A percentile compares a stretch with the other conserved stretches of the same genome.
Conservation (phyloP, 2,113 vertebrate species). For the Entelurus aequoreus region DNA sequence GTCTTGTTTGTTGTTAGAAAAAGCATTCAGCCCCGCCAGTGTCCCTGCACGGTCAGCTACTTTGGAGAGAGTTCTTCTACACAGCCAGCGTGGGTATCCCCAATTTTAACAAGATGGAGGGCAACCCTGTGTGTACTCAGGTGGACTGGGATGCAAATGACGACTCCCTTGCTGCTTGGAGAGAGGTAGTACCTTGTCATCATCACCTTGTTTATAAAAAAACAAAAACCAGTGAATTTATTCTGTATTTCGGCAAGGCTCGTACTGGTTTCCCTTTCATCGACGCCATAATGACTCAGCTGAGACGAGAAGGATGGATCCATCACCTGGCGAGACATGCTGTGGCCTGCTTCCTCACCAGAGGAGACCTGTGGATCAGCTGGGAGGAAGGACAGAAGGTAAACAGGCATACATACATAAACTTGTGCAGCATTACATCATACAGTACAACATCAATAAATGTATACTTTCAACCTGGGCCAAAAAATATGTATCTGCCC, state of each 20-base stretch:
- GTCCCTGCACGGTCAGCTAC: conserved; percentile 73
- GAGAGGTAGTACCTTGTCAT: conserved; percentile 59
- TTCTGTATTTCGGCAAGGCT: conserved; percentile 40
- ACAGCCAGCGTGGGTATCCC: conserved; percentile 60
- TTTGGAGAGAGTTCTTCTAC: conserved; percentile 79
- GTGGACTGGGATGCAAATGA: conserved; percentile 66
- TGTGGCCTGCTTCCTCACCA: conserved; percentile 70
- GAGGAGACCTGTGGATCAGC: conserved; percentile 69
- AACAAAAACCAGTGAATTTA: neutral
- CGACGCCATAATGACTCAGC: conserved; percentile 72
- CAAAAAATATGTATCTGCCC: too few species aligned
- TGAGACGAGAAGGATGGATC: conserved; percentile 70
- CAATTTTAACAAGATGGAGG: conserved; percentile 70
- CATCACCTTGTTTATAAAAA: neutral
- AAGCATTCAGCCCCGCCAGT: conserved; percentile 72
- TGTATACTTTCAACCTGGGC: too few species aligned
- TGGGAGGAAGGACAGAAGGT: conserved; percentile 75
- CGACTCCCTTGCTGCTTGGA: conserved; percentile 61
- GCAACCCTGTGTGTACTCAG: conserved; percentile 64
- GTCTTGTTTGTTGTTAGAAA: conserved; percentile 42
- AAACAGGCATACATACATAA: neutral
- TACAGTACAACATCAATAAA: too few species aligned
- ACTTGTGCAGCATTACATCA: too few species aligned
- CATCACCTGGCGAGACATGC: conserved; percentile 72
- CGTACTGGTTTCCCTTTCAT: conserved; percentile 68